A percentile compares a stretch with the other conserved stretches of the same genome.
Conservation (phyloP, 2,113 vertebrate species). For the Melierax canorus region DNA sequence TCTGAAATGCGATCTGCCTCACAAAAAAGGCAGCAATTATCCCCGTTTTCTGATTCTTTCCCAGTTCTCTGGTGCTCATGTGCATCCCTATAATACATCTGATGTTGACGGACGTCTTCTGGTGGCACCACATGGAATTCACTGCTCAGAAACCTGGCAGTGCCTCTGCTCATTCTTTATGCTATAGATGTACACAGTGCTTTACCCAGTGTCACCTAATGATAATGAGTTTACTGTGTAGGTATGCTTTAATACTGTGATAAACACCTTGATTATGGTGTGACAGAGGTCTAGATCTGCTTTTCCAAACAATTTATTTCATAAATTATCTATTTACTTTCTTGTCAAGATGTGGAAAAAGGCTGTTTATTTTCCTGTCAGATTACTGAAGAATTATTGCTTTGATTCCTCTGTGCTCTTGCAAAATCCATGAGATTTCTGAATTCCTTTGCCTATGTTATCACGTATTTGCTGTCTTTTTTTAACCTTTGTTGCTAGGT, state of each 20-base stretch:
- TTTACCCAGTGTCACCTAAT: background rate
- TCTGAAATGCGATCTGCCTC: background rate
- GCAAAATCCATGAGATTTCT: background rate
- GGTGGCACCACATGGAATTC: background rate
- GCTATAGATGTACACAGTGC: background rate
- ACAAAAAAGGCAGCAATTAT: slow-evolving; percentile 28
- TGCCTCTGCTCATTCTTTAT: background rate
- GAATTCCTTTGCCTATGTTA: background rate
- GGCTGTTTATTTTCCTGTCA: background rate
- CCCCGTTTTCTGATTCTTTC: background rate
- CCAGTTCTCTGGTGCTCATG: background rate
- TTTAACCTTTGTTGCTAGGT: background rate
- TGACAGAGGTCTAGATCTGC: background rate
- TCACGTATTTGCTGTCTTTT: background rate
- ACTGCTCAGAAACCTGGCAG: background rate
- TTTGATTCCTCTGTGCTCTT: background rate
- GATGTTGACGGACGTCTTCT: background rate
- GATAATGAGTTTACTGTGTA: background rate
- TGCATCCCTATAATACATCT: background rate
- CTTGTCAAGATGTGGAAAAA: background rate
- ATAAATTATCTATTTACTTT: slow-evolving; percentile 10
- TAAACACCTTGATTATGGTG: background rate
- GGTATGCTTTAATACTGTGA: background rate
- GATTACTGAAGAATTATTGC: background rate
- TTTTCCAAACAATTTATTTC: slow-evolving; percentile 1